phyloP scores from a whole-genome alignment of 2,888 invertebrate genomes.

The Lathronympha strigana region DNA sequence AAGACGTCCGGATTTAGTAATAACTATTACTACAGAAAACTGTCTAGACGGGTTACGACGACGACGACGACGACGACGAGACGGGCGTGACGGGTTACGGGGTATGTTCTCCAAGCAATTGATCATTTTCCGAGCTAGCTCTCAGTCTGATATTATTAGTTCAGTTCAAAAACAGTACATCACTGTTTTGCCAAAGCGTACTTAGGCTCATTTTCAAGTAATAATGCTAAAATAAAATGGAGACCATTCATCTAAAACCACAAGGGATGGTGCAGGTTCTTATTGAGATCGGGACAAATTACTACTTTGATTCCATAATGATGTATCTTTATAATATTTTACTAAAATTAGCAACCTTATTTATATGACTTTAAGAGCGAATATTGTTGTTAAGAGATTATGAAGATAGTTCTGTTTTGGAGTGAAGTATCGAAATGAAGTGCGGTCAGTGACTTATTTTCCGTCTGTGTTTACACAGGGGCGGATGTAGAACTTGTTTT shows the following conservation, averaged over 20 bases:
- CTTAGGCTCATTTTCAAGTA: slow-evolving; percentile 6
- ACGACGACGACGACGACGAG: too few species aligned
- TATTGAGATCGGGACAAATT: slow-evolving; percentile 23
- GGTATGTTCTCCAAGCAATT: too few species aligned
- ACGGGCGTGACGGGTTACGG: too few species aligned
- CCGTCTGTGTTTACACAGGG: too few species aligned
- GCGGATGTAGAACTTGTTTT: too few species aligned
- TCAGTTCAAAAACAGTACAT: background rate
- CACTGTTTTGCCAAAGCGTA: background rate
- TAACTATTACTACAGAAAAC: too few species aligned
- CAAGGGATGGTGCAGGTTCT: slow-evolving; percentile 24
- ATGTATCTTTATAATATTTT: background rate
- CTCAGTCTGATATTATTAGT: too few species aligned
- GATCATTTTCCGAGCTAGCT: too few species aligned
- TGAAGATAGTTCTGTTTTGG: background rate
- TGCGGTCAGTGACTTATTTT: background rate
- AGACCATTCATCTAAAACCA: slow-evolving; percentile 11
- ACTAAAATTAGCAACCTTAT: background rate
- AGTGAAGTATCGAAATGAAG: background rate
- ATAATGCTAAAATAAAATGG: background rate
- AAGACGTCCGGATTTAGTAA: too few species aligned
- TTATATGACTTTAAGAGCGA: background rate
- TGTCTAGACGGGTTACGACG: too few species aligned
- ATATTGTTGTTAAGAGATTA: background rate
- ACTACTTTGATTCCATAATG: background rate